These are phyloP conservation scores for Plagodis pulveraria DNA, from an alignment of 2,888 invertebrate genomes.

Conservation along the genomic window DNA sequence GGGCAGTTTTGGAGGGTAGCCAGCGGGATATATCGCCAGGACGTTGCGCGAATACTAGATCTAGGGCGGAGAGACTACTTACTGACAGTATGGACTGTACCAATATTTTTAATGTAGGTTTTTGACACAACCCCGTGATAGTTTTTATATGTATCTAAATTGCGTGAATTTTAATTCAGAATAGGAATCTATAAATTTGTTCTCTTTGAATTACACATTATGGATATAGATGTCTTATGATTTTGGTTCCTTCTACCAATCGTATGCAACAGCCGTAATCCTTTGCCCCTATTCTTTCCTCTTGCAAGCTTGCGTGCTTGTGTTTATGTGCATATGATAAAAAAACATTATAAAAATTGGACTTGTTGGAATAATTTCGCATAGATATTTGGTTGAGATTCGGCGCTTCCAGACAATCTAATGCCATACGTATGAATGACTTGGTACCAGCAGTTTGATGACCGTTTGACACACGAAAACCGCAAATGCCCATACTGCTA, in stretches of 20 bases:
- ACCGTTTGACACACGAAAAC: no score
- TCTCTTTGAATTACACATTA: not conserved
- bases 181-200: no score
- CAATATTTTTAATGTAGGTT: not conserved
- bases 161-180: no score
- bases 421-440: not conserved
- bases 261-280: no score
- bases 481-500: constrained; percentile 9
- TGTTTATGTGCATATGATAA: no score
- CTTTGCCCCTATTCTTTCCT: no score
- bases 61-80: constrained; percentile 1
- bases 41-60: constrained; percentile 27
- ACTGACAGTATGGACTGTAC: constrained; percentile 6
- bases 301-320: no score
- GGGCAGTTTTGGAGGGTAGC: constrained; percentile 59
- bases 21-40: constrained; percentile 40
- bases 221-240: not conserved
- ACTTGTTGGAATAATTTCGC: no score
- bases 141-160: not conserved
- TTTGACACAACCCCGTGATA: not conserved
- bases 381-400: not conserved
- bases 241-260: no score
- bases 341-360: no score
- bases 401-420: not conserved
- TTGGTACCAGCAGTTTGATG: not conserved